Base-by-base conservation (phyloP, 30 jellyfish, hydroid and myxozoan genomes). In the Chrysaora quinquecirrha region DNA sequence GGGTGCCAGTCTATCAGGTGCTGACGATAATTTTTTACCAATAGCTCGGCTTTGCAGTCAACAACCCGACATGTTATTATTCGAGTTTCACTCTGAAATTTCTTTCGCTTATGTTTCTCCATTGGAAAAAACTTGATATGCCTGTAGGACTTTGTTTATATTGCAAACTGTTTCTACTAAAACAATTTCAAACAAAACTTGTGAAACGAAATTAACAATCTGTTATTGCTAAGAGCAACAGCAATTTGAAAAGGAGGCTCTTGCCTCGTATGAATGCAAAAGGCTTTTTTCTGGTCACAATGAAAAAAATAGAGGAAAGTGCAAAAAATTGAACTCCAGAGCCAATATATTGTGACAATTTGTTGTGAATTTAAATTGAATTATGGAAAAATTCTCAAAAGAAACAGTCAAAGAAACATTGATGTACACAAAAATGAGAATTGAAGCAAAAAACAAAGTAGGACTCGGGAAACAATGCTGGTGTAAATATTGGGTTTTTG, bases 1-100 rank as follows among this genome's bases (percentile, higher is more conserved):
- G 50, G 64, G 80, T 67, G 62, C 63, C 80, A 4, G 62, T 67
- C 80, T 67, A 67, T 67, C 80, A 67, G 62, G 50, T 28, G 80
- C 58, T 43, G 58, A 43, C 58, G 58, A 43, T 43, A 43, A 43
- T 43, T 43, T 43, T 43, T 43, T 43, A 16, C 58, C 58, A 43
- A 43, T 43, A 43, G 58, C 58, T 43, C 58, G 12, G 58, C 58
- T 43, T 43, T 43, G 58, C 58, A 43, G 58, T 43, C 58, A 43
- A 43, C 58, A 43, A 43, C 58, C 58, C 58, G 58, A 43, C 58
- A 43, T 43, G 58, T 43, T 43, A 43, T 43, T 43, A 43, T 43
- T 43, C 58, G 58, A 43, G 58, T 43, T 43, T 43, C 58, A 43
- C 58, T 43, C 58, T 43, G 58, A 43, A 43, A 43, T 43, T 43